phyloP scores from a whole-genome alignment of 2,113 vertebrate species.

The Noturus placidus region DNA sequence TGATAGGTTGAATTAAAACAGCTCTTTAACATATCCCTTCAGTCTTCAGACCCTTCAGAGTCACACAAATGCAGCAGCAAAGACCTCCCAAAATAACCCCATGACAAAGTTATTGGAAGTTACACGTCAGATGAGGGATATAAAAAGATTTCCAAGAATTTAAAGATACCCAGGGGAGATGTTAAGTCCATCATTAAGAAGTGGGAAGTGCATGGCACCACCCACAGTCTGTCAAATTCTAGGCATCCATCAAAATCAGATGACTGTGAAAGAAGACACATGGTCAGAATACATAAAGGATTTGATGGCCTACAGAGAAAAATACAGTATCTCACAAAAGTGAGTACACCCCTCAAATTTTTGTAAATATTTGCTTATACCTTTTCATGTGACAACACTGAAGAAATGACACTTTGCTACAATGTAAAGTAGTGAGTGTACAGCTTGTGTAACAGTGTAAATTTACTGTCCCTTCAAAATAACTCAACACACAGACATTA shows the following conservation, averaged over 20 bases:
- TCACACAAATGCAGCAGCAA: not conserved
- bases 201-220: not conserved
- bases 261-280: not conserved
- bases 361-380: too few relatives aligned
- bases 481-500: too few relatives aligned
- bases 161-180: not conserved
- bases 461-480: too few relatives aligned
- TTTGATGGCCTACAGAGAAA: too few relatives aligned
- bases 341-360: too few relatives aligned
- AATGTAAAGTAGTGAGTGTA: too few relatives aligned
- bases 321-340: too few relatives aligned
- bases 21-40: not conserved
- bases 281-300: not conserved
- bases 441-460: too few relatives aligned
- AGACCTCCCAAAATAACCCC: not conserved
- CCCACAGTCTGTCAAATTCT: not conserved
- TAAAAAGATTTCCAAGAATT: not conserved
- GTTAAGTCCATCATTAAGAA: too few relatives aligned
- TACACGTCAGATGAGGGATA: not conserved
- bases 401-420: too few relatives aligned
- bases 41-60: not conserved
- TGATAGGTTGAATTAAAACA: not conserved
- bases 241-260: not conserved
- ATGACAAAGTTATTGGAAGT: not conserved
- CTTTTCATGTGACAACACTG: too few relatives aligned